phyloP scores from a whole-genome alignment of 1,140 invertebrate genomes.

The Asobara japonica region DNA sequence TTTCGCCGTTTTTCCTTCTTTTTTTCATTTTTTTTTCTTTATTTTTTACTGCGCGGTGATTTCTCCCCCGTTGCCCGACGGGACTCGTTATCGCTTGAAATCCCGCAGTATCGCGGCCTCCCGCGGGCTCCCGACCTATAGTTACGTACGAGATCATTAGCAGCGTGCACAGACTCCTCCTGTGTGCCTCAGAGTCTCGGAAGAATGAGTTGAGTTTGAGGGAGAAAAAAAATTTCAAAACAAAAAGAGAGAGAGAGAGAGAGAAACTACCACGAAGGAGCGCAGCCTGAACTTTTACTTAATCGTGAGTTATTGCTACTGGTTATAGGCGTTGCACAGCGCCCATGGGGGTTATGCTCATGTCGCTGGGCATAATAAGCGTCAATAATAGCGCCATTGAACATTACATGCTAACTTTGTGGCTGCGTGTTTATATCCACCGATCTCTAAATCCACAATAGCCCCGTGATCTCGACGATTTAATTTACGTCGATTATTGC shows the following conservation, averaged over 20 bases:
- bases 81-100: conserved; percentile 35
- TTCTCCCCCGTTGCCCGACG: conserved; percentile 29
- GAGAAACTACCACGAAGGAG: neutral
- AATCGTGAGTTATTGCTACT: conserved; percentile 4
- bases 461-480: neutral
- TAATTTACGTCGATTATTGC: neutral
- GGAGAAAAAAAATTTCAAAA: conserved; percentile 6
- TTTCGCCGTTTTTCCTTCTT: neutral
- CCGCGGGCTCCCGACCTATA: neutral
- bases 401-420: neutral
- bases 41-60: neutral
- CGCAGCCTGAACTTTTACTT: neutral
- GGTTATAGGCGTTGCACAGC: neutral
- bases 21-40: conserved; percentile 27
- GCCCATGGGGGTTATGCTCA: neutral
- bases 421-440: neutral
- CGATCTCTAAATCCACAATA: neutral
- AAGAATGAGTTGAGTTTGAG: conserved; percentile 16
- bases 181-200: conserved; percentile 5
- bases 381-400: neutral
- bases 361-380: neutral
- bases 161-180: conserved; percentile 17
- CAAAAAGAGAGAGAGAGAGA: neutral
- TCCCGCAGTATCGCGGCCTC: conserved; percentile 15
- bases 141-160: conserved; percentile 35